Evolutionary conservation across 2,888 invertebrate genomes (phyloP).

Genomic region (Ernsta delagoae): DNA sequence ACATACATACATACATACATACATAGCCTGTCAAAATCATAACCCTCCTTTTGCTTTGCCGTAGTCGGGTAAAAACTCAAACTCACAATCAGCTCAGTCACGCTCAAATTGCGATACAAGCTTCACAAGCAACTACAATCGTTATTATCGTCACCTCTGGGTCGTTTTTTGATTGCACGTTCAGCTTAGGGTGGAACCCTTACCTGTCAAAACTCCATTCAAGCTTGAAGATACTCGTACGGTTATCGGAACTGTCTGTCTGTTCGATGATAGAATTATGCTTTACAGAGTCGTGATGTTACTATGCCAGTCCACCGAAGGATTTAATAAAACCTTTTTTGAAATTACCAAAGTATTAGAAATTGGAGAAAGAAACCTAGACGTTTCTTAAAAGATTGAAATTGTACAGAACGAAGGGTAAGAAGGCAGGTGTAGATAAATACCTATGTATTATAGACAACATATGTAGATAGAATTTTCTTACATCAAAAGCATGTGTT

Average conservation of each 20-base stretch:
- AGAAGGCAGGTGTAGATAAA: no score
- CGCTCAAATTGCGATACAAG: constrained; percentile 14
- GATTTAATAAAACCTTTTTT: no score
- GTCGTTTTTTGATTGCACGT: constrained; percentile 6
- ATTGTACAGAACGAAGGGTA: no score
- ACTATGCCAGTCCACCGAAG: neutral
- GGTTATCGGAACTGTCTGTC: constrained; percentile 26
- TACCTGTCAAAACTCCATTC: constrained; percentile 28
- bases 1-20: no score
- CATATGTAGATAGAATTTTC: neutral
- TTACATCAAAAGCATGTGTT: constrained; percentile 10
- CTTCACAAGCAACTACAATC: neutral
- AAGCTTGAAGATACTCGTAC: constrained; percentile 25
- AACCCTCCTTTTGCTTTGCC: no score
- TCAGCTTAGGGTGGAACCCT: constrained; percentile 20
- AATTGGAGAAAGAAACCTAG: no score
- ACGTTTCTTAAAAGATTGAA: no score
- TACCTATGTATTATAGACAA: no score
- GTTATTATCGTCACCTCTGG: neutral
- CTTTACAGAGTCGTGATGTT: neutral
- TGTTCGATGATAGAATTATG: constrained; percentile 21
- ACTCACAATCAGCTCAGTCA: constrained; percentile 25
- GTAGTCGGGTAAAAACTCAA: no score
- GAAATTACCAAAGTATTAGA: no score
- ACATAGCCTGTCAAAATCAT: no score